A percentile compares a stretch with the other conserved stretches of the same genome.
These are phyloP conservation scores for Neoseiulus cucumeris DNA, from an alignment of 1,140 invertebrate species.

Conservation along the genomic window DNA sequence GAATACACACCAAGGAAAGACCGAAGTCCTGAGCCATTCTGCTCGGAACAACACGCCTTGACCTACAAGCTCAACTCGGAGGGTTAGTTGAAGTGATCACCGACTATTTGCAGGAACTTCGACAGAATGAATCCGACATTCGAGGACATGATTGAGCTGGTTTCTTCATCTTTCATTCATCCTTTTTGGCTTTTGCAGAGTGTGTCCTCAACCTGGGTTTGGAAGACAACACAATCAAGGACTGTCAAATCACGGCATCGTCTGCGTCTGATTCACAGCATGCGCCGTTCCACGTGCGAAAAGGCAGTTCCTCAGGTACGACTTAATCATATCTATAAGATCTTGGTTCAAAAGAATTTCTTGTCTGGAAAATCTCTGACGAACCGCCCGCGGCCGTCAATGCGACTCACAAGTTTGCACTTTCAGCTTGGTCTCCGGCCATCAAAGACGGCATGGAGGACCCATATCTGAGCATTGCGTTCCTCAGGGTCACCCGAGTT, in stretches of 20 bases:
- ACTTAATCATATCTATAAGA: not conserved
- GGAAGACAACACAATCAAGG: conserved; percentile 14
- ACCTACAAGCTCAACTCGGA: conserved; percentile 18
- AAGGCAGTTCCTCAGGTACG: not conserved
- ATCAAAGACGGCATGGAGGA: conserved; percentile 14
- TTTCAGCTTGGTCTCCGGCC: conserved; percentile 18
- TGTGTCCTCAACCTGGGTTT: conserved; percentile 18
- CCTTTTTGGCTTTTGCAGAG: conserved; percentile 12
- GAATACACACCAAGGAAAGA: conserved; percentile 15
- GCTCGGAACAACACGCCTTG: conserved; percentile 16
- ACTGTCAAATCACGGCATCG: conserved; percentile 19
- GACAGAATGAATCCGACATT: not conserved
- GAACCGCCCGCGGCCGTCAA: no score
- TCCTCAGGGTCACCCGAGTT: conserved; percentile 18
- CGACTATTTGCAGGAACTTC: no score
- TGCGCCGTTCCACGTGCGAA: conserved; percentile 16
- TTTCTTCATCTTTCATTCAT: not conserved
- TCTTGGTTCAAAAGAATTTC: no score
- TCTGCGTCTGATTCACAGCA: conserved; percentile 17
- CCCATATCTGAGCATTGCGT: conserved; percentile 19
- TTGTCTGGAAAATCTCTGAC: no score
- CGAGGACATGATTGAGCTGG: not conserved
- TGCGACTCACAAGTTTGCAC: not conserved
- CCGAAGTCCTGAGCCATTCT: conserved; percentile 14
- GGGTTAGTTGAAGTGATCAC: conserved; percentile 14